Evolutionary conservation across 2,113 vertebrate species (phyloP), one percentile per base, ranked within the genome.

Genomic region (Myanophis thanlyinensis): DNA sequence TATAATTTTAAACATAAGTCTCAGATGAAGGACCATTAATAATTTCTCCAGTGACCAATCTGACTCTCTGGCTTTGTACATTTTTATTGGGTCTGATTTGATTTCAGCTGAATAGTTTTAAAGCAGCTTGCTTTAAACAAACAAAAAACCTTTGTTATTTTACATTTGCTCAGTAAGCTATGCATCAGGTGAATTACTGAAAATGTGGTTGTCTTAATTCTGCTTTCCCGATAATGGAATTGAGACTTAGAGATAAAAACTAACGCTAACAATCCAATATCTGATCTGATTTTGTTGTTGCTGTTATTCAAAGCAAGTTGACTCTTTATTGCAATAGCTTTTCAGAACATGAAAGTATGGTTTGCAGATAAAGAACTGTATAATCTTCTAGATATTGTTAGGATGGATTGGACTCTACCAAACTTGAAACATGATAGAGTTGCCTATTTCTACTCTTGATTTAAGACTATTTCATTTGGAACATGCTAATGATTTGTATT

Each of bases 381-480:
- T 54, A 35, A 9, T 22, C 8, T 5, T 40, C 52, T 23, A 88
- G 18, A 44, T 11, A 53, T 40, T 54, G 8, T 88, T 88, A 40
- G n/a, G n/a, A 22, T 40, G 87, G 18, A 22, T 40, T 53, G 6
- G 30, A 88, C 23, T 30, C 48, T 20, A 15, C 4, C n/a, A 40
- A 53, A 88, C 12, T 12, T 86, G 85, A 47, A 86, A 48, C 25
- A 13, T 27, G 44, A 48, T 47, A 1, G 12, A 6, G 46, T 48
- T 48, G 23, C 44, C 11, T 13, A 48, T 8, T 46, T 47, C 7
- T 86, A 5, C 4, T 86, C 88, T 89, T n/a, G 5, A 3, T 94
- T 93, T 92, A 88, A 95, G 22, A 6, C 10, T 89, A 12, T 54
- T 94, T 62, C 27, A 93, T n/a, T 93, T 90, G 92, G 56, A 1